Evolutionary conservation across 2,113 vertebrate species (phyloP), one percentile per base, ranked within the genome.

Genomic region (Carollia perspicillata): DNA sequence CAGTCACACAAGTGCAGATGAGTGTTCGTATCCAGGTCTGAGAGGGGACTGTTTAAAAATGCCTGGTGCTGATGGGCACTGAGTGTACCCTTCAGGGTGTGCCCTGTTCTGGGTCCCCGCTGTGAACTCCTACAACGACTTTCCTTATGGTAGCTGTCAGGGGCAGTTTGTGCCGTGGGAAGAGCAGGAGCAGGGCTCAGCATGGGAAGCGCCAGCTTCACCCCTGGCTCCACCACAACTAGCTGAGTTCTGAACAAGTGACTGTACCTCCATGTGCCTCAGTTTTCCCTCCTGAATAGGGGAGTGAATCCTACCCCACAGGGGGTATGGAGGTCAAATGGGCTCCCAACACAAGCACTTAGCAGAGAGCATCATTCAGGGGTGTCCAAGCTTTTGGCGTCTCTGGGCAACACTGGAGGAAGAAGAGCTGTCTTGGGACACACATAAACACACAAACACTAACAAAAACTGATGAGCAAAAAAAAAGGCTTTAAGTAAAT

Each of bases 91-190:
- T 60, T 44, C 47, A 33, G n/a, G 12, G 8, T n/a, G 1, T 22
- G 28, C 20, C 60, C 60, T 26, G 44, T 26, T n/a, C n/a, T 68
- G 20, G 7, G 33, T 74, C 85, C 51, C 10, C 30, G 28, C 8
- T 55, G 2, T 30, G 33, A 42, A 49, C 22, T 12, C 8, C 49
- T 18, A 13, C 2, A 28, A 5, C 6, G n/a, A 30, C 66, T 35
- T 30, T 26, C 35, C 17, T 30, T 14, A 0, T 0, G 4, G 42
- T 3, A 26, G 77, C 51, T 6, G 33, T 13, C 6, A 1, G 28
- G 74, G 44, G 4, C 40, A 2, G 40, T 40, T 17, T n/a, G 10
- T 47, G 26, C 2, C 0, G n/a, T 2, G 8, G 11, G 1, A 42
- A 16, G 47, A 58, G 28, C 20, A 35, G 35, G 66, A 37, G 6